Percentiles rank a stretch among this genome's conserved stretches.
phyloP scores from a whole-genome alignment of 1,140 invertebrate species.

The Drosophila ogumai region DNA sequence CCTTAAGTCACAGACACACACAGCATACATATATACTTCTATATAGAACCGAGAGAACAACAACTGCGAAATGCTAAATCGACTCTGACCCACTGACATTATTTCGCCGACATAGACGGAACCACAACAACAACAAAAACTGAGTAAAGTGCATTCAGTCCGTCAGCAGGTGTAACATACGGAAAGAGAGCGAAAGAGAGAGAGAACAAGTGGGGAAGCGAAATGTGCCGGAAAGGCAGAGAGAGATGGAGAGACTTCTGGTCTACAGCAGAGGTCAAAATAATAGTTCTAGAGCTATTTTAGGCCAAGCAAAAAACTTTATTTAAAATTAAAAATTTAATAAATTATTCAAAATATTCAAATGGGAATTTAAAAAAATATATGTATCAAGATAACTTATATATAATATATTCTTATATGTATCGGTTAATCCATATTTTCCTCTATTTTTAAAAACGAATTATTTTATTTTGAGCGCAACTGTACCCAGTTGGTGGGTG shows the following conservation, averaged over 20 bases:
- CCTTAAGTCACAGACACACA: conserved; percentile 43
- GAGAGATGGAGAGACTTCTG: conserved; percentile 44
- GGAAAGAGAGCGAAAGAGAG: conserved; percentile 28
- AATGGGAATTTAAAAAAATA: too few relatives aligned
- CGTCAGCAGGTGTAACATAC: conserved; percentile 65
- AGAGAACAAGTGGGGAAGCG: conserved; percentile 8
- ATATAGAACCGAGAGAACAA: conserved; percentile 23
- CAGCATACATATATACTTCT: neutral
- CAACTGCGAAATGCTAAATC: conserved; percentile 72
- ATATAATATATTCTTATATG: too few relatives aligned
- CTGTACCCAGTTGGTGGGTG: neutral
- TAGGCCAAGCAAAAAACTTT: neutral
- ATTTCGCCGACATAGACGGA: conserved; percentile 60
- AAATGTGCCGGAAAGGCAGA: conserved; percentile 59
- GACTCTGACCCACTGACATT: conserved; percentile 81
- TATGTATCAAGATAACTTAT: neutral
- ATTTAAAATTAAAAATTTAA: neutral
- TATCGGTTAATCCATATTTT: neutral
- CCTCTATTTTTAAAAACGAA: neutral
- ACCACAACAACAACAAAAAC: conserved; percentile 25
- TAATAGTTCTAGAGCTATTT: neutral
- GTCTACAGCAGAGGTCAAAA: conserved; percentile 11
- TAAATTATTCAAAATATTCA: too few relatives aligned
- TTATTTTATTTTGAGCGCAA: neutral
- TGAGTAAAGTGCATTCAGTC: conserved; percentile 62